phyloP scores from a whole-genome alignment of 92 coral and sea anemone genomes.

The Hydrozoanthus gracilis region DNA sequence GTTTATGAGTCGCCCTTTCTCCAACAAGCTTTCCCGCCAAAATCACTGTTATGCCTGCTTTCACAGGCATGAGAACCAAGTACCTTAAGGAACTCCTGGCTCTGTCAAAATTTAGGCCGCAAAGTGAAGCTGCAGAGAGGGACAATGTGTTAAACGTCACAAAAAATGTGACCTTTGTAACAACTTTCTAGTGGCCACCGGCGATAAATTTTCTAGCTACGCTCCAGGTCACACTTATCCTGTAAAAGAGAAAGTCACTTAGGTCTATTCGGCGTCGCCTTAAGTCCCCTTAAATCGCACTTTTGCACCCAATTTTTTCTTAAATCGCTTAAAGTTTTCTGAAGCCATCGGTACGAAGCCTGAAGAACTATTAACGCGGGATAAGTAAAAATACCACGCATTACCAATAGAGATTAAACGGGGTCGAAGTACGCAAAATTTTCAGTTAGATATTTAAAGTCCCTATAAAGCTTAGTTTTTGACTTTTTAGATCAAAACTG shows the following conservation, averaged over 20 bases:
- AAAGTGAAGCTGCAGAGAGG: constrained; percentile 12
- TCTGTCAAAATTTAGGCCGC: constrained; percentile 31
- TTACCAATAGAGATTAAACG: too few species aligned
- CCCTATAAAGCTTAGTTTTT: too few species aligned
- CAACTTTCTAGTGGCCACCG: neutral
- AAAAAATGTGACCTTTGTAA: constrained; percentile 28
- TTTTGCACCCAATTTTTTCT: too few species aligned
- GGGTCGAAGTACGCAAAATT: too few species aligned
- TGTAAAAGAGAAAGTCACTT: neutral
- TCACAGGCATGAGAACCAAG: constrained; percentile 19
- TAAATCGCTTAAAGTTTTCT: too few species aligned
- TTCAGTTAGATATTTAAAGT: too few species aligned
- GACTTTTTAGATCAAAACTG: too few species aligned
- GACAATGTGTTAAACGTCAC: neutral
- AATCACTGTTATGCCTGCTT: constrained; percentile 2
- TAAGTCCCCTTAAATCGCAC: too few species aligned
- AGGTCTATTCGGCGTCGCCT: too few species aligned
- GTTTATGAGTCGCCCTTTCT: neutral
- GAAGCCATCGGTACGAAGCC: too few species aligned
- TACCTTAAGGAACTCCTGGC: constrained; percentile 31
- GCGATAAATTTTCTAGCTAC: neutral
- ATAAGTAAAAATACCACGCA: too few species aligned
- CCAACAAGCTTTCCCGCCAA: neutral
- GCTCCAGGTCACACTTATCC: neutral
- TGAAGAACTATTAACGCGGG: too few species aligned